Conservation (phyloP, 2,797 vertebrate species). For the Pteropus rufus region DNA sequence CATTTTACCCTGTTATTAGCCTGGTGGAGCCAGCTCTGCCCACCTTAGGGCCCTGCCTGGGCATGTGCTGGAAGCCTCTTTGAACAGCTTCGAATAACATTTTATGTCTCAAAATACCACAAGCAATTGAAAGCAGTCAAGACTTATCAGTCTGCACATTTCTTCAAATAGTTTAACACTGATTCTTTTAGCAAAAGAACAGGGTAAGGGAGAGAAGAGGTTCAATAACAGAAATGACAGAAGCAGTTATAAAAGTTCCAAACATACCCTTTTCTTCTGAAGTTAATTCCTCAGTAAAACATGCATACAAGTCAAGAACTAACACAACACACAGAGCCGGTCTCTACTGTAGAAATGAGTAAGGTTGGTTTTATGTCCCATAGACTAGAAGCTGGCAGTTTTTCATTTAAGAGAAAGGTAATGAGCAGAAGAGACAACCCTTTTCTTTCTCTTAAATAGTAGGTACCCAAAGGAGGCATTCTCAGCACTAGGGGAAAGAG, state of each 20-base stretch:
- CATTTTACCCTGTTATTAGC: slow-evolving; percentile 44
- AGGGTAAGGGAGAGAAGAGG: background rate
- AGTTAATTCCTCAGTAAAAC: background rate
- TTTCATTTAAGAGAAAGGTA: background rate
- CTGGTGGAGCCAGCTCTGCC: background rate
- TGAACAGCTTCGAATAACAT: slow-evolving; percentile 49
- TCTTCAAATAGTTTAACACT: slow-evolving; percentile 25
- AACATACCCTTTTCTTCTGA: background rate
- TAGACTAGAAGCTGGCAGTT: background rate
- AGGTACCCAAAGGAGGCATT: background rate
- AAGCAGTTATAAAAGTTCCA: background rate
- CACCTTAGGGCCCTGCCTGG: slow-evolving; percentile 25
- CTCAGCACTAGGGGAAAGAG: background rate
- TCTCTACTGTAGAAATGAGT: background rate
- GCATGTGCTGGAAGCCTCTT: slow-evolving; percentile 33
- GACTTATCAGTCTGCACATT: background rate
- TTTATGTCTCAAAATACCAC: slow-evolving; percentile 53
- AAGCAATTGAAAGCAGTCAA: background rate
- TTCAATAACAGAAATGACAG: background rate
- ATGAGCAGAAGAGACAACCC: background rate
- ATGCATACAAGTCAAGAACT: background rate
- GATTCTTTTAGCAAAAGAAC: background rate
- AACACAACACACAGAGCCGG: background rate
- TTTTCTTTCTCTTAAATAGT: background rate
- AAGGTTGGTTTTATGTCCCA: background rate